These are phyloP conservation scores for Pholis gunnellus DNA, from an alignment of 2,113 vertebrate species.

Conservation along the genomic window DNA sequence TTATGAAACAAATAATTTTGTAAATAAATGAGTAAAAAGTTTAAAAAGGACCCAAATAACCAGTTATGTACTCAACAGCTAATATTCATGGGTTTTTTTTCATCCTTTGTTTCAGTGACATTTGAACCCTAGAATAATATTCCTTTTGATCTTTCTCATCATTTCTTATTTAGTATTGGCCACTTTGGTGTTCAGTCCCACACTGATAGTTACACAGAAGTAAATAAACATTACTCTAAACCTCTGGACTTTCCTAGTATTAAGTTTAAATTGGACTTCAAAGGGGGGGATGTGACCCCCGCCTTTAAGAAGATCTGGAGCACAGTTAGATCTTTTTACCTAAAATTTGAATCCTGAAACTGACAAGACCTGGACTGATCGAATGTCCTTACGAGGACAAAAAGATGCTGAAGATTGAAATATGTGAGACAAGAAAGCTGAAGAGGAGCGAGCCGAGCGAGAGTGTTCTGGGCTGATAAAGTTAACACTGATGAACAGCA, in stretches of 20 bases:
- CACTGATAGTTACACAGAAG: slow-evolving; percentile 9
- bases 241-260: slow-evolving; percentile 26
- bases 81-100: background rate
- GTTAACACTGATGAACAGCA: slow-evolving; percentile 38
- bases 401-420: background rate
- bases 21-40: background rate
- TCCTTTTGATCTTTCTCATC: background rate
- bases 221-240: slow-evolving; percentile 25
- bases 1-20: background rate
- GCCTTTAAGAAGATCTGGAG: slow-evolving; percentile 8
- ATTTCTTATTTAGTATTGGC: slow-evolving; percentile 19
- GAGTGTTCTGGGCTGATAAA: background rate
- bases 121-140: background rate
- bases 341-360: background rate
- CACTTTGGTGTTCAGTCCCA: slow-evolving; percentile 19
- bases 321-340: background rate
- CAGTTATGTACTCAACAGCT: background rate
- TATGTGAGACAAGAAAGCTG: background rate
- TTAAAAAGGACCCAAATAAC: background rate
- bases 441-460: background rate
- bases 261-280: background rate
- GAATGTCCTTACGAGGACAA: slow-evolving; percentile 9
- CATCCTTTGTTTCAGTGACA: background rate
- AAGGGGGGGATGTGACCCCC: background rate
- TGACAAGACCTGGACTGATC: slow-evolving; percentile 18